Evolutionary conservation across 2,113 vertebrate genomes (phyloP), one percentile per base, ranked within the genome.

Genomic region (Cheirogaleus medius): DNA sequence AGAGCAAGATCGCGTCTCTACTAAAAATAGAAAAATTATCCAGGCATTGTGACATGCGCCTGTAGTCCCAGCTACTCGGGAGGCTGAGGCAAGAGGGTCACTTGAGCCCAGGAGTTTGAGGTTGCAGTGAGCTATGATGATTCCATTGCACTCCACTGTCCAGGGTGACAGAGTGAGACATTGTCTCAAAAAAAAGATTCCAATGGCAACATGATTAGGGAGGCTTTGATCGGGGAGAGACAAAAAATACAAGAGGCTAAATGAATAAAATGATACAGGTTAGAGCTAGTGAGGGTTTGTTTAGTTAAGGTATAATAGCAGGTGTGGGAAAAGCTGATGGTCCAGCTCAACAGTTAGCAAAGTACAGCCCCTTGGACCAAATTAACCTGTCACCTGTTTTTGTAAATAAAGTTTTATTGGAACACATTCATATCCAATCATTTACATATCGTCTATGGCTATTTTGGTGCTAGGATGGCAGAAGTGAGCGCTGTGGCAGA

Each of bases 321-420:
- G 27, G 15, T 15, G 15, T 60, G 3, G 32, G 39, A 27, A 37
- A 29, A 23, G 13, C 3, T 34, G 49, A 23, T 13, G 29, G 1
- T 52, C 8, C 42, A n/a, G 32, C 71, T 87, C 74, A 87, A 66
- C 12, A 52, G 7, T 10, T 54, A 39, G 54, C 34, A 58, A 21
- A 52, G n/a, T 37, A 6, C 1, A 23, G 20, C 5, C 13, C 21
- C 18, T 44, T 5, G 13, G 12, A 18, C 14, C 56, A 34, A 60
- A 44, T 42, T 25, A 47, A 58, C 29, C 47, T 34, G 5, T 20
- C 90, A 20, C 3, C 8, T 71, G 4, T 64, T 90, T 81, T 32
- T 68, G 15, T 64, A 77, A 92, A 96, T 86, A 66, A 86, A 66
- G 60, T 76, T 96, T 90, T 90, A 94, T 87, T 74, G 60, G 69